These are phyloP conservation scores for Yponomeuta malinellus DNA, from an alignment of 2,888 invertebrate genomes.

Conservation along the genomic window DNA sequence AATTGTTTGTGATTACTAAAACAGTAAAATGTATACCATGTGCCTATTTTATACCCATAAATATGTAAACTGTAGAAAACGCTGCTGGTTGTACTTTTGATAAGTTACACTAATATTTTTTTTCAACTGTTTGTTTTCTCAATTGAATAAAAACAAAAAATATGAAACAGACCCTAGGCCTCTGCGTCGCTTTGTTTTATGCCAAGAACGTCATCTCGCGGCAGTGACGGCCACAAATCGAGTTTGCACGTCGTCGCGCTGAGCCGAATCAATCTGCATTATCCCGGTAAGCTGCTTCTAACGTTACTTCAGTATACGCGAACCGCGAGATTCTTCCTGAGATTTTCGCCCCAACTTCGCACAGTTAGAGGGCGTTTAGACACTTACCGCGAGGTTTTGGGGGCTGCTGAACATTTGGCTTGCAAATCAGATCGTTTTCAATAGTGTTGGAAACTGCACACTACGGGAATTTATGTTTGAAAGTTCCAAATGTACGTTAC, in stretches of 20 bases:
- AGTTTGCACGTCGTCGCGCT: constrained; percentile 53
- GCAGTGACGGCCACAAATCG: constrained; percentile 52
- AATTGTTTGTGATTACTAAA: too few relatives aligned
- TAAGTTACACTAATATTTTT: too few relatives aligned
- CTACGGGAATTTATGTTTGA: not conserved
- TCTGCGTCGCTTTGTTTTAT: not conserved
- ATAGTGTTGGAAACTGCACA: not conserved
- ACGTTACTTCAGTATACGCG: constrained; percentile 21
- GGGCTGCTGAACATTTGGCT: not conserved
- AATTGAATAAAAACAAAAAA: too few relatives aligned
- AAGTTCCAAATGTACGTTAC: not conserved
- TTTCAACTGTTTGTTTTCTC: too few relatives aligned
- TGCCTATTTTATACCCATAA: too few relatives aligned
- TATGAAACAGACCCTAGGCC: too few relatives aligned
- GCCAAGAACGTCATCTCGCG: constrained; percentile 4
- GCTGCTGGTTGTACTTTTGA: too few relatives aligned
- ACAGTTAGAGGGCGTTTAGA: constrained; percentile 11
- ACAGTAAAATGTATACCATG: too few relatives aligned
- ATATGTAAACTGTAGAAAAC: too few relatives aligned
- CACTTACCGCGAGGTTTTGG: not conserved
- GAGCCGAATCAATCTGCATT: constrained; percentile 65
- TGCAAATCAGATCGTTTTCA: not conserved
- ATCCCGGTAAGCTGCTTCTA: constrained; percentile 52
- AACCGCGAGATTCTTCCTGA: constrained; percentile 55
- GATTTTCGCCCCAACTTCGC: constrained; percentile 37